These are phyloP conservation scores for Ictalurus furcatus DNA, from an alignment of 2,113 vertebrate species.

Conservation along the genomic window DNA sequence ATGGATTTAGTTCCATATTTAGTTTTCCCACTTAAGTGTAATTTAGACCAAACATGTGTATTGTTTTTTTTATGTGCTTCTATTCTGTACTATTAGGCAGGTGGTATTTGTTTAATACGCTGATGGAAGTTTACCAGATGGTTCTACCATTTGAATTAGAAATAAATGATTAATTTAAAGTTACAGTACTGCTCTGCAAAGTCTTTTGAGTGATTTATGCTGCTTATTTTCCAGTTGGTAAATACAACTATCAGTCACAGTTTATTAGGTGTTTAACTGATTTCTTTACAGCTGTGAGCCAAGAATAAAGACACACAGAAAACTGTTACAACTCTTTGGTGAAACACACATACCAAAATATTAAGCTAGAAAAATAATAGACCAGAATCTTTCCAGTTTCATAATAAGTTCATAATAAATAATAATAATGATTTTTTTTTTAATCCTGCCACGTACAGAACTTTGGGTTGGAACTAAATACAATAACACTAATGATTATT, in stretches of 20 bases:
- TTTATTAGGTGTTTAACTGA: neutral
- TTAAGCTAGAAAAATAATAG: neutral
- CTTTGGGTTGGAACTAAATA: neutral
- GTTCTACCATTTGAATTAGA: no score
- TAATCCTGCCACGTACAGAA: neutral
- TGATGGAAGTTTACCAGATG: no score
- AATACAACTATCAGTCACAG: neutral
- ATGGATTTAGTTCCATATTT: no score
- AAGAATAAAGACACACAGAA: neutral
- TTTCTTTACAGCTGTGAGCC: neutral
- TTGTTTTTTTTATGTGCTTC: no score
- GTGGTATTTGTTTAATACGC: no score
- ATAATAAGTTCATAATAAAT: neutral
- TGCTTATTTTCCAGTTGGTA: neutral
- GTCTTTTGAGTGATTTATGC: neutral
- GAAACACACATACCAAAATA: neutral
- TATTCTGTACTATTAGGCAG: no score
- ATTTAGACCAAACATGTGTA: no score
- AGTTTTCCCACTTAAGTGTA: no score
- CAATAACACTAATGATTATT: neutral
- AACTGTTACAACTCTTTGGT: neutral
- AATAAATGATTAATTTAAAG: no score
- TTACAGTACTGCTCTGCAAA: neutral
- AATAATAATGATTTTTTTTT: no score
- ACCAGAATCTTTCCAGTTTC: neutral